Evolutionary conservation across 35 echinoderm and acorn worm species (phyloP), one percentile per base, ranked within the genome.

Genomic region (Amphiura filiformis): DNA sequence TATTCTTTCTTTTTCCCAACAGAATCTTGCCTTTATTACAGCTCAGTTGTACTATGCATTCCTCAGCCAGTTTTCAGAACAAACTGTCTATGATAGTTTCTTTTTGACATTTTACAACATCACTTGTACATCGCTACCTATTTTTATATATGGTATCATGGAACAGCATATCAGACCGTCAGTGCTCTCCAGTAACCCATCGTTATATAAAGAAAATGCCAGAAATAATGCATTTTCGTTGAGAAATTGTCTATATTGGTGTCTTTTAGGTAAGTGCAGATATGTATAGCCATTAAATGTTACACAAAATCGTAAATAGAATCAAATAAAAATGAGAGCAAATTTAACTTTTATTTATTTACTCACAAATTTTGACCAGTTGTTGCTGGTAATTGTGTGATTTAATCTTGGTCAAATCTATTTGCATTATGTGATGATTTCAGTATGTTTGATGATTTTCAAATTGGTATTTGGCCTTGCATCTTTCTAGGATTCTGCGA

Each of bases 11-110:
- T 17, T 47, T 47, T 17, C 41, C 17, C 41, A 47, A 47, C 87
- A 99, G 96, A 99, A 95, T 82, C 70, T 99, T 88, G 96, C 96
- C 39, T 94, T 98, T 80, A 99, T 99, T 80, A 95, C 96, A 40
- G 86, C 90, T 84, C 96, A 99, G 87, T 95, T 99, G 77, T 94
- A 87, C 81, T 94, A 90, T 78, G 86, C 92, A 39, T 94, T 94
- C 76, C 90, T 82, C 77, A 87, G 86, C 14, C 85, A 88, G 39
- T 95, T 99, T 79, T 99, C 96, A 38, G 81, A 99, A 57, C 86
- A 99, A 93, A 94, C 96, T 9, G 61, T 99, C 13, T 99, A 80
- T 92, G 89, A 99, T 26, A 99, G 96, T 89, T 89, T 99, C 75
- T 94, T 80, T 70, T 78, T 99, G 35, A 99, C 96, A 0, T 57